Base-by-base conservation (phyloP, 2,888 invertebrate genomes). In the Morinoia aosen region DNA sequence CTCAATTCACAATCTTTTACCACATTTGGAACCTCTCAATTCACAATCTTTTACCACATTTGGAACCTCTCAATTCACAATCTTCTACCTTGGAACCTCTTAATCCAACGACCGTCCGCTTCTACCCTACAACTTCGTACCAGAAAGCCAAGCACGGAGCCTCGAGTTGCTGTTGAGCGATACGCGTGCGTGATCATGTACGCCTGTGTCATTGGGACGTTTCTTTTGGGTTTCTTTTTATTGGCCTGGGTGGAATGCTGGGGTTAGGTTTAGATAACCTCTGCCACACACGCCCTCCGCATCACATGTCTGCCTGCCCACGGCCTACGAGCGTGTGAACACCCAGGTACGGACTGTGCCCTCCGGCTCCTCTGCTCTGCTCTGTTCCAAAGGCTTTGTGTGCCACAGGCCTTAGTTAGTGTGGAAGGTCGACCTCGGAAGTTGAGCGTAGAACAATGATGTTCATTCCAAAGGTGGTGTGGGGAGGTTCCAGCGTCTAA, bases 211-310 rank as follows among this genome's bases (percentile, higher is more conserved):
- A 93, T 93, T 57, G 25, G 33, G 57, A 57, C 7, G 93, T 57
- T 57, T 57, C 57, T 93, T 93, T 93, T 56, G 14, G 57, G 10
- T 93, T 93, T 57, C 93, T 93, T 93, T 93, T 93, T 93, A 93
- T 93, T 93, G 93, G 93, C 57, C 16, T 48, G 57, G 57, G 93
- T 57, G 93, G 93, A 93, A 93, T 93, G 93, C 93, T 33, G 93
- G 10, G 93, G 93, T 93, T 57, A 93, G 93, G 93, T 93, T 93
- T 93, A 93, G 93, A 93, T 93, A 93, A 93, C 93, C 93, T 93
- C 93, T 93, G 93, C 93, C 93, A 93, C 93, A 93, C 93, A 93
- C 93, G 93, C 93, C 93, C 93, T 93, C 93, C 90, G 25, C 90
- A 90, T 90, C 90, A 48, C 90, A n/a, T 93, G 93, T 93, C 93